Conservation (phyloP, 2,888 invertebrate genomes). For the Muscina levida region DNA sequence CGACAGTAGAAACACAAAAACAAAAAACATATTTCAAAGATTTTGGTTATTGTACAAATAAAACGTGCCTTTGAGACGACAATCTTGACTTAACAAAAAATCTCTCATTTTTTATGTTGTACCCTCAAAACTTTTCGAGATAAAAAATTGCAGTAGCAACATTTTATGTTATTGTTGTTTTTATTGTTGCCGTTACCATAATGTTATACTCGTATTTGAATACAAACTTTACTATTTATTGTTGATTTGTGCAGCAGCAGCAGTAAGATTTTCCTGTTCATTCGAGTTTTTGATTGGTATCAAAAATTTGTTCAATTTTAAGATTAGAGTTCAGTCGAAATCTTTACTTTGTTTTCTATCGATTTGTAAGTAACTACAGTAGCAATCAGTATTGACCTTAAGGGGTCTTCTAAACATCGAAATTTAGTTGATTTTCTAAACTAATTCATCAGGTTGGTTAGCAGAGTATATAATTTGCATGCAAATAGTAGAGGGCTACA, state of each 20-base stretch:
- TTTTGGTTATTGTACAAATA: slow-evolving; percentile 71
- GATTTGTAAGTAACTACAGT: slow-evolving; percentile 66
- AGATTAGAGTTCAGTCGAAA: slow-evolving; percentile 49
- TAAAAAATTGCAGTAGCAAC: slow-evolving; percentile 77
- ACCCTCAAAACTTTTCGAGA: slow-evolving; percentile 64
- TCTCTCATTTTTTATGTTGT: slow-evolving; percentile 44
- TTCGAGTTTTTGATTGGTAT: slow-evolving; percentile 60
- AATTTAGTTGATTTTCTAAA: slow-evolving; percentile 51
- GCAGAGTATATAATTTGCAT: slow-evolving; percentile 12
- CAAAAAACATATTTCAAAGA: slow-evolving; percentile 58
- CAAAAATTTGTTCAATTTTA: slow-evolving; percentile 64
- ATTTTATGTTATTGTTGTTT: slow-evolving; percentile 74
- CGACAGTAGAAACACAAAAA: slow-evolving; percentile 27
- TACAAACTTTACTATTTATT: slow-evolving; percentile 47
- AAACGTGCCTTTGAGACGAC: slow-evolving; percentile 75
- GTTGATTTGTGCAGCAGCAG: slow-evolving; percentile 30
- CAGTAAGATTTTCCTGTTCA: slow-evolving; percentile 13
- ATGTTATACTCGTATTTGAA: slow-evolving; percentile 64
- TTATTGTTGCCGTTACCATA: slow-evolving; percentile 35
- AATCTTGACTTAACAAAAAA: slow-evolving; percentile 63
- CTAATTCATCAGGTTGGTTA: slow-evolving; percentile 61
- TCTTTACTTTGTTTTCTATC: slow-evolving; percentile 25
- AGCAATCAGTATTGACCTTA: slow-evolving; percentile 66
- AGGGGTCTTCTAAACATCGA: slow-evolving; percentile 58
- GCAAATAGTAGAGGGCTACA: not conserved